Evolutionary conservation across 2,113 vertebrate genomes (phyloP).

Genomic region (Petromus typicus): DNA sequence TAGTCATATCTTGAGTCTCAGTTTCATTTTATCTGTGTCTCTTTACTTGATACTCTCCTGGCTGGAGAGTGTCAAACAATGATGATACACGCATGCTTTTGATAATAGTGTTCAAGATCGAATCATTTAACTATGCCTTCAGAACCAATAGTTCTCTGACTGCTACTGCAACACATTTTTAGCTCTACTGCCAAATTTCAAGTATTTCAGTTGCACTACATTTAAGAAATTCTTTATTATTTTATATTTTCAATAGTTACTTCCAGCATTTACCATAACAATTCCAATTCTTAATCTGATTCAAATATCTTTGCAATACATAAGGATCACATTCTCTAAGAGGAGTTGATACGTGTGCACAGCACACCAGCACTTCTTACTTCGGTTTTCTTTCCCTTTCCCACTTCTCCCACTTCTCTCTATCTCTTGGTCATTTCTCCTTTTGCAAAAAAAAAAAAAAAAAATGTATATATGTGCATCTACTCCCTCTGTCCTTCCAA

Average conservation of each 20-base stretch:
- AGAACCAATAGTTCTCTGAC: background rate
- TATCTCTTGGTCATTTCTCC: background rate
- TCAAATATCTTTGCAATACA: background rate
- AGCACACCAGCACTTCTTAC: background rate
- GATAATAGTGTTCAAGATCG: background rate
- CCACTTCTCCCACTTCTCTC: background rate
- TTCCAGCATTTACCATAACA: background rate
- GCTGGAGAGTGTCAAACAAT: background rate
- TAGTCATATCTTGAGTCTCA: background rate
- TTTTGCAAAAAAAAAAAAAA: background rate
- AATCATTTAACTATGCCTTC: background rate
- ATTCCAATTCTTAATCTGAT: background rate
- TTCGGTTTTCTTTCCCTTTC: background rate
- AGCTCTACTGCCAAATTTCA: background rate
- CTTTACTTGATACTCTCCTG: background rate
- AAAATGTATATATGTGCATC: too few relatives aligned
- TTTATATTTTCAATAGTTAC: background rate
- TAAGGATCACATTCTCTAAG: background rate
- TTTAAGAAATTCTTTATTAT: background rate
- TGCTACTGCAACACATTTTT: background rate
- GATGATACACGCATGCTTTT: background rate
- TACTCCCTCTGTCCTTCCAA: background rate
- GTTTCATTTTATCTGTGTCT: background rate
- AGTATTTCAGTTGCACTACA: background rate
- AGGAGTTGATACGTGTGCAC: background rate